A percentile compares a stretch with the other conserved stretches of the same genome.
Conservation (phyloP, 2,113 vertebrate species). For the Lophochroa leadbeateri region DNA sequence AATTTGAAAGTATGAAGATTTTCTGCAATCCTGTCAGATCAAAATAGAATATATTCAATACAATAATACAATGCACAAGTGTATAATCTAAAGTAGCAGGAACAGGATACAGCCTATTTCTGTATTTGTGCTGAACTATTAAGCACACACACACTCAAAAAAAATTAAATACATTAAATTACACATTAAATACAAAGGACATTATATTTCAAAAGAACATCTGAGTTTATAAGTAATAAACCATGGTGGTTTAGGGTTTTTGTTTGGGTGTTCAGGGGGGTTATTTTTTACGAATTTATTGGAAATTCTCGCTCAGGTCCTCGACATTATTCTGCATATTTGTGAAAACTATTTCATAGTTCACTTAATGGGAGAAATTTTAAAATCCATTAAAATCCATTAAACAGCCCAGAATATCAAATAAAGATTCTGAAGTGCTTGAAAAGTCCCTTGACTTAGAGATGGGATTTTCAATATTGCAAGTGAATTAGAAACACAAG, state of each 20-base stretch:
- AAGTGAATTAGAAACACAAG: background rate
- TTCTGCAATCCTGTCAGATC: background rate
- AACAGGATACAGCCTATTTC: background rate
- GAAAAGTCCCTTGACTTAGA: background rate
- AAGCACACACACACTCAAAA: background rate
- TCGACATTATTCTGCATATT: background rate
- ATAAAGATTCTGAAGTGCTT: background rate
- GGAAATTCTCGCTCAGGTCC: background rate
- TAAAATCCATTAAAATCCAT: slow-evolving; percentile 18
- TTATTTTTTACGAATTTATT: background rate
- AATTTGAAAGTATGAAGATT: background rate
- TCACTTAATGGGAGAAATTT: background rate
- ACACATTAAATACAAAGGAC: background rate
- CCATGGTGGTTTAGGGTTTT: background rate
- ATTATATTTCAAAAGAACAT: background rate
- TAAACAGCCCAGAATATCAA: background rate
- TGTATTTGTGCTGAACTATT: background rate
- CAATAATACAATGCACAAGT: background rate
- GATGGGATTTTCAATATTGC: background rate
- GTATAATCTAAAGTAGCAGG: background rate
- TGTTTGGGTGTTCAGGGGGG: background rate
- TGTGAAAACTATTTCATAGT: slow-evolving; percentile 1
- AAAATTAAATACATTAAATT: background rate
- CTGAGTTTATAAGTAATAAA: background rate
- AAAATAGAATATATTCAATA: background rate